Conservation (phyloP, 2,888 invertebrate genomes). For the Eilema griseolum region DNA sequence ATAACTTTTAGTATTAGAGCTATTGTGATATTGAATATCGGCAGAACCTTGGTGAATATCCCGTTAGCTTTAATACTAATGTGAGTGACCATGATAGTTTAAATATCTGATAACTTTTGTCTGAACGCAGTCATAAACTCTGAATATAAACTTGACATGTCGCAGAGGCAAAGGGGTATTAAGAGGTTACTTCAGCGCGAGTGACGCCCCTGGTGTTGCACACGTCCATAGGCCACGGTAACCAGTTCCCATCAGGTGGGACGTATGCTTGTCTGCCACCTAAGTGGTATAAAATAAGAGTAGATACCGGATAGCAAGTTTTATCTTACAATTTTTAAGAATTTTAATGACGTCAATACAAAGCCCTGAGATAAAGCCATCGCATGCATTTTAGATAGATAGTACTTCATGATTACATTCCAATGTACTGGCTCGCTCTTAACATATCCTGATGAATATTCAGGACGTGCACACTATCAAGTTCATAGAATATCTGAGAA, state of each 20-base stretch:
- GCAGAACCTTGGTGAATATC: too few relatives aligned
- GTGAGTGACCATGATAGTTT: too few relatives aligned
- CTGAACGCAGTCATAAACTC: neutral
- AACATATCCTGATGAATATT: conserved; percentile 70
- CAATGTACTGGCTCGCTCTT: conserved; percentile 32
- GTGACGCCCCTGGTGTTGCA: too few relatives aligned
- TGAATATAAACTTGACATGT: neutral
- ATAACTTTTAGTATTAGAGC: too few relatives aligned
- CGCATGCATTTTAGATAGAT: conserved; percentile 12
- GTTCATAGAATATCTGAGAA: conserved; percentile 75
- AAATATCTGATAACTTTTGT: neutral
- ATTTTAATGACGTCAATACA: conserved; percentile 1
- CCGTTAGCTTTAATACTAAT: too few relatives aligned
- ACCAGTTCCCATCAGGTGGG: too few relatives aligned
- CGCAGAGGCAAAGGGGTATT: too few relatives aligned
- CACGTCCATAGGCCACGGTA: too few relatives aligned
- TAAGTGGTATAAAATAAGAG: too few relatives aligned
- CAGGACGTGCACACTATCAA: conserved; percentile 73
- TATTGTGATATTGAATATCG: too few relatives aligned
- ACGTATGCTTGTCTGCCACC: too few relatives aligned
- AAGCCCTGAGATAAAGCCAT: neutral
- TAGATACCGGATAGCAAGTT: neutral
- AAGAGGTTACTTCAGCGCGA: too few relatives aligned
- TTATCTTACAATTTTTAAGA: neutral
- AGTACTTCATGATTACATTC: conserved; percentile 39